Evolutionary conservation across 2,113 vertebrate species (phyloP), one percentile per base, ranked within the genome.

Genomic region (Saimiri boliviensis): DNA sequence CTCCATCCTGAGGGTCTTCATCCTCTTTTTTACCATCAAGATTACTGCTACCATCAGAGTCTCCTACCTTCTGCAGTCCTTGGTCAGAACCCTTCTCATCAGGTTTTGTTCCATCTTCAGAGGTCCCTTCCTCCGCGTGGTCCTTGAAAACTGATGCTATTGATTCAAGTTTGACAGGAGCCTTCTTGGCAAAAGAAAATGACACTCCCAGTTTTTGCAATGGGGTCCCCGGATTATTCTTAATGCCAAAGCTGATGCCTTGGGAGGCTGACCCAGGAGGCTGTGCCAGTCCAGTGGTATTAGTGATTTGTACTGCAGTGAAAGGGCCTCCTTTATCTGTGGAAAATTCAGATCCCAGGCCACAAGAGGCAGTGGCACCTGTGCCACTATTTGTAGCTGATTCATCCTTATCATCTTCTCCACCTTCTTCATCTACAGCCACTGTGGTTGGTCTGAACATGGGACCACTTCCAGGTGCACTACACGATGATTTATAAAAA

Each of bases 401-500:
- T 3, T 98, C 98, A 20, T 98, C 92, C 84, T 97, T 98, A 0
- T 99, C 99, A 0, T 99, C 97, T 0, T 99, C 99, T 84, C 99
- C 99, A 25, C 96, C 99, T 97, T 99, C 99, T 95, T 99, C 99
- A 9, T 99, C 99, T 92, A 99, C 98, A 76, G 99, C 99, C 96
- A 99, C 99, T 0, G 99, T 99, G 93, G 99, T 99, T n/a, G 99
- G 98, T 98, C 99, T 99, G 98, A 99, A 99, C 99, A 99, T 99
- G 42, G 99, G 99, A 2, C 99, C 99, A 49, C 99, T 99, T 91
- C 99, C 99, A 92, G 99, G 99, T 85, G 99, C 99, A 11, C 99
- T 99, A 97, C 6, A 98, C 89, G 83, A 96, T 35, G 25, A 81
- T 96, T 90, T 85, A 32, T n/a, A 96, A 95, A 96, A 98, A 1